Percentiles rank a stretch among this genome's conserved stretches.
phyloP scores from a whole-genome alignment of 2,797 vertebrate genomes.

The Anas capensis region DNA sequence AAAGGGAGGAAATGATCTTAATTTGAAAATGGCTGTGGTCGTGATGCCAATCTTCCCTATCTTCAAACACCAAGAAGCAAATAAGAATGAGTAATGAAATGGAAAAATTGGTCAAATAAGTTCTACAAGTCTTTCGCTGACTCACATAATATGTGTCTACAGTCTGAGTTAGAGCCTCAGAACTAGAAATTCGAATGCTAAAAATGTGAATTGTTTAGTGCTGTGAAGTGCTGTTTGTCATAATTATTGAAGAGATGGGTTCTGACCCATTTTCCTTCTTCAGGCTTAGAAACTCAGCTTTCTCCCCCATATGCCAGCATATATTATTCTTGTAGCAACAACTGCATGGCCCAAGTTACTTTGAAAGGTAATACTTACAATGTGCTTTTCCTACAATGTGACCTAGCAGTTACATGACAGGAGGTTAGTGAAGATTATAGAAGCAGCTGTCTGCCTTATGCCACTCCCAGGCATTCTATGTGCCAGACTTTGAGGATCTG shows the following conservation, averaged over 20 bases:
- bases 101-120: background rate
- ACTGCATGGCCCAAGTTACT: slow-evolving; percentile 3
- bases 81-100: slow-evolving; percentile 40
- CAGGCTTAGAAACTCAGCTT: background rate
- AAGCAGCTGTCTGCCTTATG: slow-evolving; percentile 50
- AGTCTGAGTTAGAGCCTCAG: background rate
- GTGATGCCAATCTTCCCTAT: background rate
- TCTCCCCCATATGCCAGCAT: background rate
- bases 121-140: background rate
- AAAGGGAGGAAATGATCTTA: background rate
- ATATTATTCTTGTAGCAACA: slow-evolving; percentile 6
- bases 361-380: slow-evolving; percentile 56
- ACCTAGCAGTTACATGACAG: slow-evolving; percentile 41
- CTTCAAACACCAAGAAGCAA: slow-evolving; percentile 7
- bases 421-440: slow-evolving; percentile 39
- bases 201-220: background rate
- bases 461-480: background rate
- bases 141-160: background rate
- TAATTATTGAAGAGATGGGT: background rate
- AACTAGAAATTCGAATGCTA: background rate
- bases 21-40: slow-evolving; percentile 34
- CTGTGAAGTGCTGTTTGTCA: background rate
- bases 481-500: background rate
- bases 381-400: slow-evolving; percentile 23
- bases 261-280: slow-evolving; percentile 10